phyloP scores from a whole-genome alignment of 2,888 invertebrate genomes.

The Serripes groenlandicus region DNA sequence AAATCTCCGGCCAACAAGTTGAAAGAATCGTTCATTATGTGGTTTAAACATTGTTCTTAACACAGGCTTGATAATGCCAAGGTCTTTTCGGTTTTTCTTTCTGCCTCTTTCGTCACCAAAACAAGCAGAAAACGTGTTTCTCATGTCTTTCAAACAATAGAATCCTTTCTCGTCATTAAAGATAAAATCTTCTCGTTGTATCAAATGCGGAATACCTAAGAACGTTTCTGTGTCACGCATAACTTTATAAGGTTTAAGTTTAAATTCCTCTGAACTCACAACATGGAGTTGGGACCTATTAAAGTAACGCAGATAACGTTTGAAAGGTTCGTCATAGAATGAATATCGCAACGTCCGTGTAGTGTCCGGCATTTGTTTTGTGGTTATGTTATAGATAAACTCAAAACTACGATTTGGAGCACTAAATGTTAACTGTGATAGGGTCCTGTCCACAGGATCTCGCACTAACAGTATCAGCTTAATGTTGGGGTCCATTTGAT shows the following conservation, averaged over 20 bases:
- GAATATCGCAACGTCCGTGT: no score
- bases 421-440: slow-evolving; percentile 97
- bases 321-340: slow-evolving; percentile 90
- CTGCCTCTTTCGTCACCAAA: slow-evolving; percentile 94
- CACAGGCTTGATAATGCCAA: neutral
- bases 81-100: neutral
- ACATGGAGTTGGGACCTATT: slow-evolving; percentile 95
- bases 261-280: slow-evolving; percentile 89
- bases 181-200: slow-evolving; percentile 93
- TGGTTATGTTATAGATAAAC: no score
- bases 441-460: slow-evolving; percentile 97
- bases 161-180: slow-evolving; percentile 98
- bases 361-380: no score
- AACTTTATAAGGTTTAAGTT: slow-evolving; percentile 73
- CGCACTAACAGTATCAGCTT: slow-evolving; percentile 96
- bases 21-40: slow-evolving; percentile 87
- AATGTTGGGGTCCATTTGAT: slow-evolving; percentile 96
- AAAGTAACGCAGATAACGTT: slow-evolving; percentile 96
- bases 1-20: slow-evolving; percentile 95
- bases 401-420: no score
- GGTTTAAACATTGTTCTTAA: slow-evolving; percentile 77
- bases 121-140: slow-evolving; percentile 90
- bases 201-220: slow-evolving; percentile 72
- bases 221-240: slow-evolving; percentile 78
- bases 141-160: slow-evolving; percentile 91